These are phyloP conservation scores for Aphaenogaster floridana DNA, from an alignment of 1,140 invertebrate genomes.

Conservation along the genomic window DNA sequence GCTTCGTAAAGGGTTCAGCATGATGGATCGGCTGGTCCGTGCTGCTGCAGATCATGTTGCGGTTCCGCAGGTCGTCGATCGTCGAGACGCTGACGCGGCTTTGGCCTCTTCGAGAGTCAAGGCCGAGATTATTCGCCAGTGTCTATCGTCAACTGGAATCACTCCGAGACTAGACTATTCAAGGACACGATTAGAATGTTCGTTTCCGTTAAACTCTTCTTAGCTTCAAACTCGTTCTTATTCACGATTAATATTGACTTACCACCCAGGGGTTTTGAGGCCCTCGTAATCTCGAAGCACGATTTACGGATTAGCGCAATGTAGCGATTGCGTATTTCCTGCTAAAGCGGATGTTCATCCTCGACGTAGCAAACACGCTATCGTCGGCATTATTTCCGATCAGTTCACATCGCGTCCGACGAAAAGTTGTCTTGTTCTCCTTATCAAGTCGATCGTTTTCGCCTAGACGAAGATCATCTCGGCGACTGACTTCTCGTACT, in stretches of 20 bases:
- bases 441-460: conserved; percentile 18
- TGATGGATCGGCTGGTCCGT: neutral
- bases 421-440: conserved; percentile 1
- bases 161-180: neutral
- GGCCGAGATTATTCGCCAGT: conserved; percentile 65
- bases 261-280: neutral
- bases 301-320: neutral
- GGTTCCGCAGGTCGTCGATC: conserved; percentile 31
- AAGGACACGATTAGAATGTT: conserved; percentile 50
- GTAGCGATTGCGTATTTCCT: conserved; percentile 18
- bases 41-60: conserved; percentile 2
- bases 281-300: neutral
- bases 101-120: conserved; percentile 67
- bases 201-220: conserved; percentile 16
- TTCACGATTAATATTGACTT: neutral
- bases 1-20: conserved; percentile 11
- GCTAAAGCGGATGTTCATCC: neutral
- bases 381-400: conserved; percentile 9
- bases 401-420: neutral
- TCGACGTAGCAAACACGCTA: neutral
- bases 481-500: conserved; percentile 31
- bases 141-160: conserved; percentile 10
- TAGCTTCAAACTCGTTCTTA: conserved; percentile 39
- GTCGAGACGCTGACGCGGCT: conserved; percentile 31
- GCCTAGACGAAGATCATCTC: neutral